Conservation (phyloP, 2,113 vertebrate genomes). For the Numida meleagris region DNA sequence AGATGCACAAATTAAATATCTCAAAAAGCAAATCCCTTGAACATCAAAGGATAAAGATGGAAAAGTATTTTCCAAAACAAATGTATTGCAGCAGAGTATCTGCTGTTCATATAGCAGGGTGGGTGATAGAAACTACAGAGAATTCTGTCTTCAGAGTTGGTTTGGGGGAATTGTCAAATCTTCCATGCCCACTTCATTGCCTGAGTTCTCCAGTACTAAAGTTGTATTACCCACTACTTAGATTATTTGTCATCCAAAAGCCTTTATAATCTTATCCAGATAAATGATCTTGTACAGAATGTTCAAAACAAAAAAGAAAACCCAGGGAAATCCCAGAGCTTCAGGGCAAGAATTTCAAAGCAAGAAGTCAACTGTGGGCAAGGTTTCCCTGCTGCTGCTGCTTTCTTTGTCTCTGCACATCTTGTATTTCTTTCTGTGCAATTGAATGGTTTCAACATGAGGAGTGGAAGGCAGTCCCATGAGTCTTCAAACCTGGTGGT, state of each 20-base stretch:
- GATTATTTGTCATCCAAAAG: neutral
- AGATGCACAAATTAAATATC: neutral
- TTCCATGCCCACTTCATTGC: neutral
- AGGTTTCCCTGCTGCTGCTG: constrained; percentile 5
- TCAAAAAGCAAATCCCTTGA: neutral
- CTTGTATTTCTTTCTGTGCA: neutral
- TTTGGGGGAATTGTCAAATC: neutral
- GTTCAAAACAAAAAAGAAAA: constrained; percentile 24
- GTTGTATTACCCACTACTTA: neutral
- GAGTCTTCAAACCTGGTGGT: neutral
- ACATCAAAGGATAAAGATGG: neutral
- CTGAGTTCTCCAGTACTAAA: neutral
- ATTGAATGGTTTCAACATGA: neutral
- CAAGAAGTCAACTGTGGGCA: constrained; percentile 4
- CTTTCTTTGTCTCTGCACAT: neutral
- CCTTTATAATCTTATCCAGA: neutral
- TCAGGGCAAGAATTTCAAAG: constrained; percentile 29
- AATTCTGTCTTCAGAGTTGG: neutral
- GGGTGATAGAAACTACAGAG: neutral
- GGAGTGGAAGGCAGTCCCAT: neutral
- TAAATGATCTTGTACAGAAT: neutral
- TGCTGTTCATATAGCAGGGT: neutral
- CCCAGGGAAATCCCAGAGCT: neutral
- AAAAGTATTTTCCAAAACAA: neutral
- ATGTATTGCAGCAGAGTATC: neutral